Evolutionary conservation across 35 echinoderm and acorn worm genomes (phyloP).

Genomic region (Eucidaris tribuloides): DNA sequence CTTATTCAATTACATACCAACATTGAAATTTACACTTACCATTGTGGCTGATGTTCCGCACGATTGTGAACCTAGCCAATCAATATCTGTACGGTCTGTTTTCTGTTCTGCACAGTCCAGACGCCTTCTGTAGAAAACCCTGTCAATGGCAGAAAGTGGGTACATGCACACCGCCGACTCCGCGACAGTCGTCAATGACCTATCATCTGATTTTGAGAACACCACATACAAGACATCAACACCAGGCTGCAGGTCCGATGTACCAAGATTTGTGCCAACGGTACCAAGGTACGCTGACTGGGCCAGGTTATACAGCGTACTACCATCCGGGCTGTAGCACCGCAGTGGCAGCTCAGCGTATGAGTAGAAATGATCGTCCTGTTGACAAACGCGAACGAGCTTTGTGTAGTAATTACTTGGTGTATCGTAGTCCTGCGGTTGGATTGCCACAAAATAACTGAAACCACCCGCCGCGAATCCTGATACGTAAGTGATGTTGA

Average conservation of each 20-base stretch:
- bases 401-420: constrained; percentile 57
- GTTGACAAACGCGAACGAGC: constrained; percentile 71
- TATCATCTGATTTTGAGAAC: constrained; percentile 31
- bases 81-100: constrained; percentile 37
- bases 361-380: constrained; percentile 52
- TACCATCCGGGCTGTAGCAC: constrained; percentile 21
- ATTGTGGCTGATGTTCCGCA: neutral
- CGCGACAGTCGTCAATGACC: neutral
- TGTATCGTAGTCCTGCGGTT: constrained; percentile 2
- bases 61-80: constrained; percentile 32
- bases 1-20: no score
- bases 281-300: constrained; percentile 67
- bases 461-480: constrained; percentile 67
- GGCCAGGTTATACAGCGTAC: constrained; percentile 68
- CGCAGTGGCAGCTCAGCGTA: constrained; percentile 83
- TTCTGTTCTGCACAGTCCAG: constrained; percentile 19
- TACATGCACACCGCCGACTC: constrained; percentile 88
- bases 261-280: constrained; percentile 35
- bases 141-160: constrained; percentile 42
- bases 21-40: no score
- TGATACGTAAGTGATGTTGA: constrained; percentile 67
- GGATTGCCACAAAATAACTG: constrained; percentile 81
- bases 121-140: constrained; percentile 48
- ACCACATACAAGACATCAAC: constrained; percentile 65
- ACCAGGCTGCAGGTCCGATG: neutral